These are phyloP conservation scores for Julus scandinavius DNA, from an alignment of 2,888 invertebrate genomes.

Conservation along the genomic window DNA sequence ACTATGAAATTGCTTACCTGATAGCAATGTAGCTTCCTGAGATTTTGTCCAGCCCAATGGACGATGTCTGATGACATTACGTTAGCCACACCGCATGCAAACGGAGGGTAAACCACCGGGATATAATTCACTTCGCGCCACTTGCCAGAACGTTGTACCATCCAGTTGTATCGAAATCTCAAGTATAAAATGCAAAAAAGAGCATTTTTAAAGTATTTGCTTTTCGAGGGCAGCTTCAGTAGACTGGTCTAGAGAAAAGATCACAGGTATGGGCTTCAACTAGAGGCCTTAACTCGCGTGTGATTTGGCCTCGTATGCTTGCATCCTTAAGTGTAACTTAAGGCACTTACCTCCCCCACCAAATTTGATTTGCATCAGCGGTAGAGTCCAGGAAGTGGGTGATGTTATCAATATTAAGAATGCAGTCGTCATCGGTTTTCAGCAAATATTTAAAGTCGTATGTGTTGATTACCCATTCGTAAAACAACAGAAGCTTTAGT, in stretches of 20 bases:
- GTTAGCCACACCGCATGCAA: conserved; percentile 56
- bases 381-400: background rate
- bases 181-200: background rate
- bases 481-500: conserved; percentile 54
- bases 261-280: no score
- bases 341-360: conserved; percentile 47
- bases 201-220: background rate
- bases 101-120: conserved; percentile 56
- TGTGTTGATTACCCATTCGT: conserved; percentile 31
- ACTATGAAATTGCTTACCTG: conserved; percentile 54
- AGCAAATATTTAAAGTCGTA: background rate
- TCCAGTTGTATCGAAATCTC: conserved; percentile 57
- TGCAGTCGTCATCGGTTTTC: conserved; percentile 20
- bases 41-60: conserved; percentile 54
- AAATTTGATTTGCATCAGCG: conserved; percentile 1
- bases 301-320: no score
- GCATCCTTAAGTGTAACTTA: no score
- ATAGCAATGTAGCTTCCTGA: conserved; percentile 54
- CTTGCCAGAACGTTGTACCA: conserved; percentile 55
- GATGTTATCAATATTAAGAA: background rate
- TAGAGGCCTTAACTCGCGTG: no score
- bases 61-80: conserved; percentile 54
- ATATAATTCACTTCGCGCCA: conserved; percentile 55
- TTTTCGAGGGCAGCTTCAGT: background rate
- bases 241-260: no score